phyloP scores from a whole-genome alignment of 2,113 vertebrate genomes.

The Strix uralensis region DNA sequence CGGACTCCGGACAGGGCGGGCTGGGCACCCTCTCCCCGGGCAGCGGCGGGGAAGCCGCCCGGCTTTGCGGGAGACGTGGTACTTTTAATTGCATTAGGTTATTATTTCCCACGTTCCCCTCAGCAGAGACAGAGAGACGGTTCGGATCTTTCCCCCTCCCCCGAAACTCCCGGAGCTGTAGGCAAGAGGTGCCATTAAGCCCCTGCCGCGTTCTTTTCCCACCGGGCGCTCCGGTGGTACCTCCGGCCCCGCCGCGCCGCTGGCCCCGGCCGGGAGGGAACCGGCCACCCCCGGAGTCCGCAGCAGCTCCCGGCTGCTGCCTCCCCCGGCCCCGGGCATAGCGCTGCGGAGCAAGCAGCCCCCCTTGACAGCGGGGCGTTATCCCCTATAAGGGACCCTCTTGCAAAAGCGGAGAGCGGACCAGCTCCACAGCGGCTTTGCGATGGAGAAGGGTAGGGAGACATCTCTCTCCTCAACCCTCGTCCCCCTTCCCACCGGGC shows the following conservation, averaged over 20 bases:
- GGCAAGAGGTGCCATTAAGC: not conserved
- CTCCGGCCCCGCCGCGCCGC: not conserved
- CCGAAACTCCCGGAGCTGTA: not conserved
- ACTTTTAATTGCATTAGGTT: not conserved
- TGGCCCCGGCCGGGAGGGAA: not conserved
- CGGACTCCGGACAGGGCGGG: accelerated
- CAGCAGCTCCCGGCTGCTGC: not conserved
- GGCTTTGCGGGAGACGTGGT: accelerated
- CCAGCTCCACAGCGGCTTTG: accelerated
- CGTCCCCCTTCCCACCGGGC: accelerated
- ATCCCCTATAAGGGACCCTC: accelerated
- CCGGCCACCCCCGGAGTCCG: accelerated
- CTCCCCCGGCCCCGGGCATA: accelerated
- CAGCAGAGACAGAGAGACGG: not conserved
- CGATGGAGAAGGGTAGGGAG: not conserved
- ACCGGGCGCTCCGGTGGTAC: no score
- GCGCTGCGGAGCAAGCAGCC: accelerated
- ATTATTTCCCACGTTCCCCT: not conserved
- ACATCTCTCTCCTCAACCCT: not conserved
- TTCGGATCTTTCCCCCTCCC: not conserved
- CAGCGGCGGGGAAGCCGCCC: not conserved
- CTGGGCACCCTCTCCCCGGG: not conserved
- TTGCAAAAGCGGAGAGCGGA: accelerated
- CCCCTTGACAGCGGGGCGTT: not conserved
- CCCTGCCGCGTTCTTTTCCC: not conserved